phyloP scores from a whole-genome alignment of 2,113 vertebrate genomes.

The Pseudorectes ferrugineus region DNA sequence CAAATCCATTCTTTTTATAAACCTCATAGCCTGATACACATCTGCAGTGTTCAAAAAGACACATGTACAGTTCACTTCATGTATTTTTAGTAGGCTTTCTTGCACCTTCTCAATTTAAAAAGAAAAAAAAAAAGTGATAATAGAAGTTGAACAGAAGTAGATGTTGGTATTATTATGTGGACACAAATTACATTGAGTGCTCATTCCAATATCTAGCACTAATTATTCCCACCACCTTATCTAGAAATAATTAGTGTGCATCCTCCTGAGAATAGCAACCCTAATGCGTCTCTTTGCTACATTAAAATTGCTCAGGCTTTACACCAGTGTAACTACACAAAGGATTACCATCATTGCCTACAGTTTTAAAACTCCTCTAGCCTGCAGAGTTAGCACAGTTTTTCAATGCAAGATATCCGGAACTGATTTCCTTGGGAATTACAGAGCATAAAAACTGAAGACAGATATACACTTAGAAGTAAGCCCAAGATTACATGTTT shows the following conservation, averaged over 20 bases:
- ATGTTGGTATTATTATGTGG: background rate
- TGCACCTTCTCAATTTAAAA: background rate
- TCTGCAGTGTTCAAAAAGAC: background rate
- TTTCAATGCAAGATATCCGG: background rate
- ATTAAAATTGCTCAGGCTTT: slow-evolving; percentile 11
- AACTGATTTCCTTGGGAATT: slow-evolving; percentile 21
- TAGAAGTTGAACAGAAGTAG: background rate
- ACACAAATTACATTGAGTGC: background rate
- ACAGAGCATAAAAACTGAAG: slow-evolving; percentile 21
- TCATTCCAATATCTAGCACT: background rate
- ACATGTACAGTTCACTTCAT: background rate
- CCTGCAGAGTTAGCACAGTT: background rate
- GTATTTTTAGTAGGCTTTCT: background rate
- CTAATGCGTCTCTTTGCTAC: background rate
- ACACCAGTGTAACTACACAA: slow-evolving; percentile 1
- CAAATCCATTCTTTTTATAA: background rate
- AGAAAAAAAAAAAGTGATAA: background rate
- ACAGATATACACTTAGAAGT: background rate
- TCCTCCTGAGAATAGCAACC: background rate
- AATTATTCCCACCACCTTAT: slow-evolving; percentile 20
- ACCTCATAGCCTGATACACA: background rate
- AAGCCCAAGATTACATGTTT: background rate
- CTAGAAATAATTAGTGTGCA: slow-evolving; percentile 35
- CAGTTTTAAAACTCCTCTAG: slow-evolving; percentile 23
- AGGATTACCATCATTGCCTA: background rate